phyloP scores from a whole-genome alignment of 1,140 invertebrate species.

The Coelopa frigida region DNA sequence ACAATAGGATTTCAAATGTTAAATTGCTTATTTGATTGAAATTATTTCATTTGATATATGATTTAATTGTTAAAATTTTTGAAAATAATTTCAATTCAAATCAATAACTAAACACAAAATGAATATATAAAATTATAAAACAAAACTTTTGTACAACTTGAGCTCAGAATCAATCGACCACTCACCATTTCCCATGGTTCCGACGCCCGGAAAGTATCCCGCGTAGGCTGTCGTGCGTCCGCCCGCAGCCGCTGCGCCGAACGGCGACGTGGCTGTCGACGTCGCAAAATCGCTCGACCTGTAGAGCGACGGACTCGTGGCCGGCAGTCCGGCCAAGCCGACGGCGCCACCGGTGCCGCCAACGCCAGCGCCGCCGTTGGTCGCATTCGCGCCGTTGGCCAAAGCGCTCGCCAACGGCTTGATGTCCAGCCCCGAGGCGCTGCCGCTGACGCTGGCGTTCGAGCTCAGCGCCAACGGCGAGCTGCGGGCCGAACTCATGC shows the following conservation, averaged over 20 bases:
- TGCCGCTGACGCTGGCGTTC: slow-evolving; percentile 36
- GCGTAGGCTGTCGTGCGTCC: slow-evolving; percentile 39
- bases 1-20: too few relatives aligned
- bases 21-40: too few relatives aligned
- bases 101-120: too few relatives aligned
- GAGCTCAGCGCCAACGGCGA: slow-evolving; percentile 41
- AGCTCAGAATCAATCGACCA: not conserved
- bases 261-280: slow-evolving; percentile 34
- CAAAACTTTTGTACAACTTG: not conserved
- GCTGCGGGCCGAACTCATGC: slow-evolving; percentile 39
- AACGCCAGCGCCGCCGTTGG: slow-evolving; percentile 21
- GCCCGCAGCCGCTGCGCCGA: slow-evolving; percentile 34
- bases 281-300: slow-evolving; percentile 39
- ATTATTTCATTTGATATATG: too few relatives aligned
- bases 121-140: too few relatives aligned
- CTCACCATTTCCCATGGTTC: slow-evolving; percentile 38
- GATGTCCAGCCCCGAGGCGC: slow-evolving; percentile 20
- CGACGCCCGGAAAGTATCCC: slow-evolving; percentile 37
- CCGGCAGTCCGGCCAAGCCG: slow-evolving; percentile 26
- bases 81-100: too few relatives aligned
- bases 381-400: slow-evolving; percentile 33
- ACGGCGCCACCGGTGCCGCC: slow-evolving; percentile 11
- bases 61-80: not conserved
- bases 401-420: slow-evolving; percentile 13
- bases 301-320: slow-evolving; percentile 33